These are phyloP conservation scores for Odontamblyopus rebecca DNA, from an alignment of 2,797 vertebrate genomes.

Conservation along the genomic window DNA sequence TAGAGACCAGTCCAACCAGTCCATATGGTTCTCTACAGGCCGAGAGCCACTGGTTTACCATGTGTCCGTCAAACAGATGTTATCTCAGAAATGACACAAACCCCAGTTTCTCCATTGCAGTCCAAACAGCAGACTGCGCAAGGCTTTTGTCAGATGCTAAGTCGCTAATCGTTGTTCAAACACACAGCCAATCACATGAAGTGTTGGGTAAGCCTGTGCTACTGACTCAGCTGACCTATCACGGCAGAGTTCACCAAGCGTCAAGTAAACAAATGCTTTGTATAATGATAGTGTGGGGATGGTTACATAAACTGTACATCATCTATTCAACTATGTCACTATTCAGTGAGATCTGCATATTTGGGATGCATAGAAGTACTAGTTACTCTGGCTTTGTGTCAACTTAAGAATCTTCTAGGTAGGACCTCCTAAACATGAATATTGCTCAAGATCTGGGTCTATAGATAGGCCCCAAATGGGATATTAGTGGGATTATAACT, in stretches of 20 bases:
- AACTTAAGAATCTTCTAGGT: too few species aligned
- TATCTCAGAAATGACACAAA: conserved; percentile 17
- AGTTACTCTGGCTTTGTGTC: too few species aligned
- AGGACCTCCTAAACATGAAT: too few species aligned
- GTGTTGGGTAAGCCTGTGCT: neutral
- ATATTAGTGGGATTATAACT: too few species aligned
- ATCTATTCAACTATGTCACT: neutral
- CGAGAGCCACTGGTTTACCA: conserved; percentile 27
- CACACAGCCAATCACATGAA: conserved; percentile 14
- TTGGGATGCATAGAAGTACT: too few species aligned
- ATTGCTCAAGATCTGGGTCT: too few species aligned
- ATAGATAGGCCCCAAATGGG: too few species aligned
- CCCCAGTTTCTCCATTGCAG: neutral
- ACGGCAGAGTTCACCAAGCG: neutral
- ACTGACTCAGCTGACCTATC: neutral
- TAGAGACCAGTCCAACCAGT: conserved; percentile 58
- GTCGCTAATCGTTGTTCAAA: conserved; percentile 26
- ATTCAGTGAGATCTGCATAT: neutral
- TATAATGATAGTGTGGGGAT: neutral
- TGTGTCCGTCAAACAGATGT: conserved; percentile 30
- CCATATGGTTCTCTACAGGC: conserved; percentile 21
- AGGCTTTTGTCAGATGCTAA: neutral
- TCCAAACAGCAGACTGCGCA: conserved; percentile 15
- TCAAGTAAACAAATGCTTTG: neutral
- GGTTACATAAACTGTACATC: neutral